Base-by-base conservation (phyloP, 2,113 vertebrate species). In the Scomber scombrus region DNA sequence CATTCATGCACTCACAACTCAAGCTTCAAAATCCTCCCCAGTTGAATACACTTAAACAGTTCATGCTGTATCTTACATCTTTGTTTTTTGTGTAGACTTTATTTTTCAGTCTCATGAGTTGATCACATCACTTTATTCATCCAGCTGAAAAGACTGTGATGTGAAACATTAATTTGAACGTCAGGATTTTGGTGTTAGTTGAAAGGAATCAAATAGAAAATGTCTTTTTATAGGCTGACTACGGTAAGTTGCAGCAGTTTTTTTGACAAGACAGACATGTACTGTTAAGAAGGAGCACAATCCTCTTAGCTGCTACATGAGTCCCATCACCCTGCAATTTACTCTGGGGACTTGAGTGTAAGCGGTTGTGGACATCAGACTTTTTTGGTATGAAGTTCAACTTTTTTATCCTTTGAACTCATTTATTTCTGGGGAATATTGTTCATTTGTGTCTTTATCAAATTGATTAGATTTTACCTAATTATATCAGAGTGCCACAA, bases 161-260 rank as follows among this genome's bases (percentile, higher is more conserved):
- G 15, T 54, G 4, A 69, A 14, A 56, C 43, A 55, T 66, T 47
- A 3, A 56, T 56, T 75, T 49, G 12, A 56, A 63, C 12, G 26
- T 65, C 15, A 3, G 11, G 13, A 57, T 57, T 26, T n/a, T 47
- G 18, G 18, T 40, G 23, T 15, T 10, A 19, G 5, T 31, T 63
- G 11, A 18, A 62, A 11, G 40, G 26, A 40, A 67, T 67, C 54
- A 54, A 64, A 77, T 55, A 40, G 29, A 2, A 64, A 69, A 69
- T 26, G 12, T 57, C 43, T 62, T 23, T 47, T 40, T 34, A 26
- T 26, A 26, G 23, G 23, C 23, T 26, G 23, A 26, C 19, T 4
- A 61, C 11, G 8, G 2, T 9, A 12, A 10, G 45, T 40, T 66
- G 26, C 8, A 51, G 46, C 10, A 40, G 34, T 9, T 40, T 40